phyloP scores from a whole-genome alignment of 2,113 vertebrate species.

The Catagonus wagneri region DNA sequence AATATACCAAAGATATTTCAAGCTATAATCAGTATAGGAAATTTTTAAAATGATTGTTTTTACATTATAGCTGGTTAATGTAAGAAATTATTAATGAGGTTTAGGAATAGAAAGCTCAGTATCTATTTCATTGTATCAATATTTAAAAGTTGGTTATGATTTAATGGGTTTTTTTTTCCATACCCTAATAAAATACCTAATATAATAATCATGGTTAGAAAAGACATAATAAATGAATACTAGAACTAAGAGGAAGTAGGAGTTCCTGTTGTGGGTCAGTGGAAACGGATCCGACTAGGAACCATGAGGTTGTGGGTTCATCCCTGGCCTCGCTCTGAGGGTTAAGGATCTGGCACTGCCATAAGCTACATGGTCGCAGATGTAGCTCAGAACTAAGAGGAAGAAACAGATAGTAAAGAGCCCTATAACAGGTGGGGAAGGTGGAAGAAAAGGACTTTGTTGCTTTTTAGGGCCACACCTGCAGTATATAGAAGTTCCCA shows the following conservation, averaged over 20 bases:
- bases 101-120: slow-evolving; percentile 3
- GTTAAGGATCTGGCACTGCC: no score
- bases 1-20: neutral
- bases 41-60: no score
- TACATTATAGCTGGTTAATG: no score
- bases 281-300: no score
- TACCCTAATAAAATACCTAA: neutral
- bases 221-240: neutral
- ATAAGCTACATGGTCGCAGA: no score
- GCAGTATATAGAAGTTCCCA: no score
- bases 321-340: no score
- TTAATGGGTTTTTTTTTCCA: neutral
- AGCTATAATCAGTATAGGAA: neutral
- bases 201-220: neutral
- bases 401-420: neutral
- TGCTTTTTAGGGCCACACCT: no score
- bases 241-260: neutral
- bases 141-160: slow-evolving; percentile 3
- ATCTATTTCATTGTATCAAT: neutral
- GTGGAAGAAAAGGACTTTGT: neutral
- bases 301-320: no score
- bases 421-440: neutral
- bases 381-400: no score
- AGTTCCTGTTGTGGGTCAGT: no score
- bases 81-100: neutral